phyloP scores from a whole-genome alignment of 35 echinoderm and acorn worm species.

The Ptychodera flava region DNA sequence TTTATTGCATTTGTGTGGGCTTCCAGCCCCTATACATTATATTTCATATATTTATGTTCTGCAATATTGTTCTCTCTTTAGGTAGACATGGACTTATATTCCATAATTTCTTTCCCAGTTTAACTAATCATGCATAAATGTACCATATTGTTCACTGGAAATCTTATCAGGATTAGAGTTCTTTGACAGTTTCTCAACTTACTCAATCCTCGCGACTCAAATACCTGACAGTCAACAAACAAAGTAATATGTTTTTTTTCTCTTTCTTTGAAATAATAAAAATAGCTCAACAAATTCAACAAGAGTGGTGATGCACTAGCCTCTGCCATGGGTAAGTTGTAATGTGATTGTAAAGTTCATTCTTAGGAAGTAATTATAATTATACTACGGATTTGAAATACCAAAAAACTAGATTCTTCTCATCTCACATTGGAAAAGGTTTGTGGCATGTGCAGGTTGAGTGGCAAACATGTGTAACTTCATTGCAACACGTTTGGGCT shows the following conservation, averaged over 20 bases:
- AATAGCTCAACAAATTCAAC: constrained; percentile 53
- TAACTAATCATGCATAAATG: too few relatives aligned
- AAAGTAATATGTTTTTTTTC: neutral
- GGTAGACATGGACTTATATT: too few relatives aligned
- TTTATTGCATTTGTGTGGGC: neutral
- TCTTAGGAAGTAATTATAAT: too few relatives aligned
- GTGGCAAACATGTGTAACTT: neutral
- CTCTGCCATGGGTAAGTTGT: constrained; percentile 65
- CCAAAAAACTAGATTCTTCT: neutral
- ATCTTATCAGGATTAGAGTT: neutral
- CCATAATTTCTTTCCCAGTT: too few relatives aligned
- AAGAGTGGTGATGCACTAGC: constrained; percentile 36
- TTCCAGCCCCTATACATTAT: too few relatives aligned
- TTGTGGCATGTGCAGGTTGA: neutral
- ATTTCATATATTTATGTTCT: too few relatives aligned
- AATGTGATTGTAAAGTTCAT: too few relatives aligned
- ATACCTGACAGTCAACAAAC: neutral
- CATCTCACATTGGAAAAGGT: neutral
- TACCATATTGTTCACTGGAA: too few relatives aligned
- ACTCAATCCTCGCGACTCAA: neutral
- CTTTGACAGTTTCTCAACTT: neutral
- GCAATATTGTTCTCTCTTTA: too few relatives aligned
- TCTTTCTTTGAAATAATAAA: neutral
- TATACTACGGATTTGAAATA: neutral
- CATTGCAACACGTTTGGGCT: neutral